Conservation (phyloP, 2,888 invertebrate species). For the Timema cristinae region DNA sequence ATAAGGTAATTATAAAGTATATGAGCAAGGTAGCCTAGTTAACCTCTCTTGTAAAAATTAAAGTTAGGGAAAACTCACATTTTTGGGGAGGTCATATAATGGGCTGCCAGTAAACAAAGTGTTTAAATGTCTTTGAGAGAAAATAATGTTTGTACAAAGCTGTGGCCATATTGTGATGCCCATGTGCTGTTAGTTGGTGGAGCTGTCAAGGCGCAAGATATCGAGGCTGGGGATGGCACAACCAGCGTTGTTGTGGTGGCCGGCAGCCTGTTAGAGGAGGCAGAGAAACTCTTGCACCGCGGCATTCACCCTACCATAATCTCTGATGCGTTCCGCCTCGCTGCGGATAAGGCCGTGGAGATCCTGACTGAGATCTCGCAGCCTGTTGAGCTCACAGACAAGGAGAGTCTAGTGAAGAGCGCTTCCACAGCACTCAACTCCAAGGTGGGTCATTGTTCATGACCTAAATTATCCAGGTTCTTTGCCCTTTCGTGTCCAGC, state of each 20-base stretch:
- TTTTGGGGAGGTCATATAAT: background rate
- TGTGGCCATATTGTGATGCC: conserved; percentile 14
- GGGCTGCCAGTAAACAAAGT: background rate
- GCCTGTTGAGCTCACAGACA: conserved; percentile 80
- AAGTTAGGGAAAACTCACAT: background rate
- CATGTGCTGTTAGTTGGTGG: conserved; percentile 71
- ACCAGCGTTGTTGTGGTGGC: conserved; percentile 98
- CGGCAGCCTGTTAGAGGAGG: conserved; percentile 91
- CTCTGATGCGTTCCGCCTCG: conserved; percentile 94
- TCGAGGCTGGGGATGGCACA: conserved; percentile 99
- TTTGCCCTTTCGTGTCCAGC: too few species aligned
- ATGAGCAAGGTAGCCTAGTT: background rate
- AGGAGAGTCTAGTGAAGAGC: conserved; percentile 83
- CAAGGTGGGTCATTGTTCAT: conserved; percentile 54
- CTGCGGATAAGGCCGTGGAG: conserved; percentile 66
- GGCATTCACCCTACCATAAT: conserved; percentile 98
- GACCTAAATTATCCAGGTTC: too few species aligned
- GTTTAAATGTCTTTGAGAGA: too few species aligned
- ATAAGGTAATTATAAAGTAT: background rate
- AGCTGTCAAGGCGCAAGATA: conserved; percentile 95
- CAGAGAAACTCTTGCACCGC: conserved; percentile 84
- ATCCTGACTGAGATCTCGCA: conserved; percentile 81
- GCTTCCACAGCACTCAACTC: conserved; percentile 98
- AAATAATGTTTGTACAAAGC: too few species aligned
- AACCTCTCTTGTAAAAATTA: background rate